Evolutionary conservation across 1,140 invertebrate genomes (phyloP).

Genomic region (Drosophila funebris): DNA sequence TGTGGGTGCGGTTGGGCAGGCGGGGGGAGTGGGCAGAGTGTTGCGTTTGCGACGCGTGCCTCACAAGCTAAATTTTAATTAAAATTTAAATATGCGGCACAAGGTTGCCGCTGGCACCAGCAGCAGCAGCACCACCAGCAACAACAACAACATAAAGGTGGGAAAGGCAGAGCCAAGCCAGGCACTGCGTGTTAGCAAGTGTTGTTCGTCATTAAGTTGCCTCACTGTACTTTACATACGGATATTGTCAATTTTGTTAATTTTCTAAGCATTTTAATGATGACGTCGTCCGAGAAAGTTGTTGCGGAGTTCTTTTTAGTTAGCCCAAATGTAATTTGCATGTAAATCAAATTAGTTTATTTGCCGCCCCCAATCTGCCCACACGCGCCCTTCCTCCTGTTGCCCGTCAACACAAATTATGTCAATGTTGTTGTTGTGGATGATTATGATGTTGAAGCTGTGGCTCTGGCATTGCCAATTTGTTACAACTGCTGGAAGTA

Average conservation of each 20-base stretch:
- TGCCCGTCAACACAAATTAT: conserved; percentile 31
- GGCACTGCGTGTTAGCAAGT: not conserved
- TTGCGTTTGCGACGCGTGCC: conserved; percentile 19
- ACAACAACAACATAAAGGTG: not conserved
- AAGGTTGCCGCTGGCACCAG: conserved; percentile 18
- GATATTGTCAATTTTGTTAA: conserved; percentile 74
- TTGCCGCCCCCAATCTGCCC: conserved; percentile 30
- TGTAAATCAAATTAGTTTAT: conserved; percentile 74
- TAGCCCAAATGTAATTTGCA: conserved; percentile 65
- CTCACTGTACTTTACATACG: conserved; percentile 16
- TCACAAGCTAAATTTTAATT: conserved; percentile 66
- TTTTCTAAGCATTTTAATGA: conserved; percentile 71
- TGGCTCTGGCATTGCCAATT: not conserved
- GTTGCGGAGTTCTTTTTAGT: conserved; percentile 43
- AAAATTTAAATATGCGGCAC: conserved; percentile 79
- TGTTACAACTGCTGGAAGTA: not conserved
- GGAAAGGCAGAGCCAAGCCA: not conserved
- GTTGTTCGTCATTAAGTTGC: not conserved
- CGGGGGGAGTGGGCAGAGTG: not conserved
- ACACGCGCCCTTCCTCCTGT: conserved; percentile 3
- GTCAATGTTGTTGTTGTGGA: too few species aligned
- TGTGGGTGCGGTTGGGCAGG: not conserved
- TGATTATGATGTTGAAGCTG: conserved; percentile 28
- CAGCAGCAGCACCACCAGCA: not conserved
- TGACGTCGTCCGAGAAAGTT: conserved; percentile 21